Evolutionary conservation across 2,113 vertebrate species (phyloP), one percentile per base, ranked within the genome.

Genomic region (Istiophorus platypterus): DNA sequence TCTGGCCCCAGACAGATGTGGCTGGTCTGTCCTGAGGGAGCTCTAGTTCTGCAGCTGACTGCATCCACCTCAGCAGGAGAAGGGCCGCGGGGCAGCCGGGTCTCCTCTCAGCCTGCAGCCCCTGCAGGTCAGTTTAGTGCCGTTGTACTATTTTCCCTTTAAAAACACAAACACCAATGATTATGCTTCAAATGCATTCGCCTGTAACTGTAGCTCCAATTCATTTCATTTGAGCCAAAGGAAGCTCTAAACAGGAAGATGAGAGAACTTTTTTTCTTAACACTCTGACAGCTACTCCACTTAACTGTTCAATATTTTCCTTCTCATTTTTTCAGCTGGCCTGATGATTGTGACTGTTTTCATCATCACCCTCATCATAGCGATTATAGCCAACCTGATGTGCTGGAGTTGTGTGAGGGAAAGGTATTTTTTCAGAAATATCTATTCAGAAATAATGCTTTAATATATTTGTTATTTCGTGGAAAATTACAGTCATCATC

Each of bases 11-110:
- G 83, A 77, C 61, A 58, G 54, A 59, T 20, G 51, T 89, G 85
- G 90, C 61, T 95, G 52, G 64, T 85, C 57, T 91, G 86, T 80
- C 86, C 89, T 45, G 87, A 88, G 17, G 85, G 81, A n/a, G 0
- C 31, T 45, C 69, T 94, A 42, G 37, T 51, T 58, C 56, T 95
- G 15, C 76, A 89, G 64, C n/a, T 94, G 67, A 90, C 89, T 0
- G 93, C 93, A 0, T 94, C 90, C 66, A 94, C 82, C 59, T 89
- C 92, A 26, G 93, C 88, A 1, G 95, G 95, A 72, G 93, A 94
- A 65, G 93, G 94, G 0, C 91, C 77, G 0, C 78, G 20, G 14
- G 91, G 94, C 13, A 70, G 1, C 10, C 4, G 1, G 51, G 54
- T 86, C 57, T 69, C 13, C 57, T 92, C 78, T 58, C 72, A 75